Conservation (phyloP, 2,113 vertebrate genomes). For the Australoheros scitulus region DNA sequence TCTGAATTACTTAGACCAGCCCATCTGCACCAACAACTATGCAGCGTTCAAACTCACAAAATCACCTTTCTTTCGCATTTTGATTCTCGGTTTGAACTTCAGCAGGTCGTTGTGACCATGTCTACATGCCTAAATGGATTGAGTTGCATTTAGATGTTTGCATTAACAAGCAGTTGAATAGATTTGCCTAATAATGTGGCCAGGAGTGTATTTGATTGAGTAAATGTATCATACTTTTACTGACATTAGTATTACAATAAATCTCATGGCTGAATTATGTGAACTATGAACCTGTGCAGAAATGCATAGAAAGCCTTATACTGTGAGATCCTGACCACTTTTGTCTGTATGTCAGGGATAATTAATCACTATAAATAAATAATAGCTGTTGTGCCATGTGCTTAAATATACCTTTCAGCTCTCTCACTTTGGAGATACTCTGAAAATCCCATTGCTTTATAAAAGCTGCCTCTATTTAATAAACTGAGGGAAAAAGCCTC, state of each 20-base stretch:
- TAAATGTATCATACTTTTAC: background rate
- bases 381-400: background rate
- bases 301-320: background rate
- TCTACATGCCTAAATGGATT: background rate
- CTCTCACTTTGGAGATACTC: background rate
- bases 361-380: conserved; percentile 1
- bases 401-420: conserved; percentile 5
- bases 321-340: background rate
- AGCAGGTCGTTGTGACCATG: background rate
- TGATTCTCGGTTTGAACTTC: background rate
- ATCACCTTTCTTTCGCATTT: background rate
- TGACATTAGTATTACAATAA: background rate
- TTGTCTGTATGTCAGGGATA: background rate
- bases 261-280: background rate
- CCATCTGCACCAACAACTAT: background rate
- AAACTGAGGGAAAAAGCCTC: background rate
- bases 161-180: background rate
- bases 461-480: background rate
- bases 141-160: background rate
- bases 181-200: background rate
- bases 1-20: background rate
- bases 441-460: background rate
- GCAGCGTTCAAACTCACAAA: background rate
- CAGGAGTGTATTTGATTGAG: background rate
- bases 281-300: background rate